A percentile compares a stretch with the other conserved stretches of the same genome.
These are phyloP conservation scores for Phrynosoma blainvillii DNA, from an alignment of 2,113 vertebrate genomes.

Conservation along the genomic window DNA sequence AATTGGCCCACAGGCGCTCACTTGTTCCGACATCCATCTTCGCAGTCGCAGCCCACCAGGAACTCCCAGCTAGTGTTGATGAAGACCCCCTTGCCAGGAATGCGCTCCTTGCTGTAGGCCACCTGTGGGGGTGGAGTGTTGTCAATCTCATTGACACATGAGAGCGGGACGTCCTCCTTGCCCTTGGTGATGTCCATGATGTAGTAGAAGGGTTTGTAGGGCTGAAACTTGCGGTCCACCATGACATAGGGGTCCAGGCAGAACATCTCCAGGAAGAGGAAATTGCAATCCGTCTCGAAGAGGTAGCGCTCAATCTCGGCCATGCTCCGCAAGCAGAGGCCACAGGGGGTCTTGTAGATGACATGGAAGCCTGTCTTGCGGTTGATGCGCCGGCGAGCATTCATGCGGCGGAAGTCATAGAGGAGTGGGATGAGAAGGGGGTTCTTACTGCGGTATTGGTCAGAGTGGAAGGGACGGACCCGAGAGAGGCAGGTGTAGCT, in stretches of 20 bases:
- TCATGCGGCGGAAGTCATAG: conserved; percentile 96
- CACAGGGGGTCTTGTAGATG: conserved; percentile 95
- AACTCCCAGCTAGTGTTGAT: conserved; percentile 94
- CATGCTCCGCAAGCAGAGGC: conserved; percentile 93
- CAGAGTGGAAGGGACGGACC: conserved; percentile 74
- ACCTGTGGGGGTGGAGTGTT: conserved; percentile 88
- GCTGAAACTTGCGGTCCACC: conserved; percentile 94
- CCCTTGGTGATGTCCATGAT: conserved; percentile 92
- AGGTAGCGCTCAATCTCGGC: conserved; percentile 94
- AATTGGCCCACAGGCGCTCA: conserved; percentile 64
- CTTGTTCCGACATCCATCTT: conserved; percentile 95
- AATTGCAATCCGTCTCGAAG: conserved; percentile 91
- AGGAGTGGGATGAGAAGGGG: conserved; percentile 92
- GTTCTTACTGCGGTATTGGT: conserved; percentile 88
- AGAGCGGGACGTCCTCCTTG: conserved; percentile 91
- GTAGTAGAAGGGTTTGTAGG: conserved; percentile 93
- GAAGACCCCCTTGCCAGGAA: conserved; percentile 92
- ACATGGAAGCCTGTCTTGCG: conserved; percentile 98
- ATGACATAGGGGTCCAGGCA: conserved; percentile 96
- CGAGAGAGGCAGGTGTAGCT: conserved; percentile 86
- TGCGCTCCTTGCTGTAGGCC: conserved; percentile 95
- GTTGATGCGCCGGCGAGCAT: conserved; percentile 89
- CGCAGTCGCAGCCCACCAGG: conserved; percentile 96
- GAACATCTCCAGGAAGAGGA: conserved; percentile 98
- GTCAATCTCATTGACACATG: conserved; percentile 98